A percentile compares a stretch with the other conserved stretches of the same genome.
Conservation (phyloP, 2,888 invertebrate species). For the Xylophagus ater region DNA sequence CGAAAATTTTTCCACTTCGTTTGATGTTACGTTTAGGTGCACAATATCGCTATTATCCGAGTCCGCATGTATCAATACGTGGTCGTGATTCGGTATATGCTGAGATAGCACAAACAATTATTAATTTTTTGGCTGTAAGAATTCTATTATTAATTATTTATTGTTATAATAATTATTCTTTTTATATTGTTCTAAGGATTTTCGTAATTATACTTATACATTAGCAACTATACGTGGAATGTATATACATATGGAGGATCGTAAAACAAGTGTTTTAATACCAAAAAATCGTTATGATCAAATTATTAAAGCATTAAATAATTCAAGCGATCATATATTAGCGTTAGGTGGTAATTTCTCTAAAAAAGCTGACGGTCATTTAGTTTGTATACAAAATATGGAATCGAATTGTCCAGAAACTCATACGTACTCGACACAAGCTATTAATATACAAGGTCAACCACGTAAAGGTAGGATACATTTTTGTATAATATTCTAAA, state of each 20-base stretch:
- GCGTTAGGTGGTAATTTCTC: conserved; percentile 75
- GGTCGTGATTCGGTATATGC: conserved; percentile 68
- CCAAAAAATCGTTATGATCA: conserved; percentile 64
- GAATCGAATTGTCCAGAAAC: conserved; percentile 47
- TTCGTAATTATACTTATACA: conserved; percentile 71
- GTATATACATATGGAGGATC: conserved; percentile 71
- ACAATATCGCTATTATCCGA: conserved; percentile 77
- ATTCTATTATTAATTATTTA: background rate
- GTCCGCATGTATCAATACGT: conserved; percentile 66
- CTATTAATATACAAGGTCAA: conserved; percentile 75
- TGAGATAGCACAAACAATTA: conserved; percentile 79
- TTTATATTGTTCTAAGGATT: too few relatives aligned
- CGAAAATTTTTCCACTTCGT: conserved; percentile 64
- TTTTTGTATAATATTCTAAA: conserved; percentile 22
- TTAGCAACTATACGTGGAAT: conserved; percentile 65
- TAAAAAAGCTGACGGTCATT: conserved; percentile 67
- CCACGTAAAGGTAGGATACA: conserved; percentile 53
- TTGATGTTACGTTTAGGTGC: conserved; percentile 69
- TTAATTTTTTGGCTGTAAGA: conserved; percentile 64
- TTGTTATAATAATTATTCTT: too few relatives aligned
- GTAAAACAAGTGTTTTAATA: conserved; percentile 62
- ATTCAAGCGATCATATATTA: conserved; percentile 73
- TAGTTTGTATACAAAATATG: conserved; percentile 72
- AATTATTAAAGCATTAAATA: conserved; percentile 63
- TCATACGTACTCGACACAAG: conserved; percentile 73